These are phyloP conservation scores for Brenthis daphne DNA, from an alignment of 2,888 invertebrate genomes.

Conservation along the genomic window DNA sequence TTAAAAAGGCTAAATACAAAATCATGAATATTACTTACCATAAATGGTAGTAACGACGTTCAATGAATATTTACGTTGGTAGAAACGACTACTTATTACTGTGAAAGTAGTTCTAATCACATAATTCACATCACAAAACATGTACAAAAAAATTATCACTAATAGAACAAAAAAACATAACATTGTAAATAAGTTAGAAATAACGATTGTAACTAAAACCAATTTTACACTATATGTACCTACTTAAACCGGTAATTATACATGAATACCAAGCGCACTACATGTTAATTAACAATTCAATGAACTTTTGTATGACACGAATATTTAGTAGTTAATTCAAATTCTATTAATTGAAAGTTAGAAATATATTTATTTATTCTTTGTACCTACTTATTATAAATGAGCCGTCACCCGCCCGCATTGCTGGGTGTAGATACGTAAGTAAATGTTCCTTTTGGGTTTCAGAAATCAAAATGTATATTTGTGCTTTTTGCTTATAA, in stretches of 20 bases:
- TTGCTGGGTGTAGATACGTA: too few species aligned
- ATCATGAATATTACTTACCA: constrained; percentile 75
- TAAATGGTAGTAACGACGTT: constrained; percentile 86
- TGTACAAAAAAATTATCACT: constrained; percentile 78
- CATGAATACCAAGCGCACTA: not conserved
- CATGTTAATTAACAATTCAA: not conserved
- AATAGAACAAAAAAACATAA: constrained; percentile 46
- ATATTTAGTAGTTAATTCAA: too few species aligned
- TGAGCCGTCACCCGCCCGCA: too few species aligned
- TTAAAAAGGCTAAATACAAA: too few species aligned
- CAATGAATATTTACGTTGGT: constrained; percentile 84
- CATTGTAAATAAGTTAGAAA: constrained; percentile 38
- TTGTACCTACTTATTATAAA: too few species aligned
- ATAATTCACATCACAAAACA: constrained; percentile 87
- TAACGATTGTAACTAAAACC: not conserved
- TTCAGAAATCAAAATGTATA: too few species aligned
- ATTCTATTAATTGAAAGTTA: too few species aligned
- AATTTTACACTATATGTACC: not conserved
- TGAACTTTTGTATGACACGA: constrained; percentile 10
- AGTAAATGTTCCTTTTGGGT: too few species aligned
- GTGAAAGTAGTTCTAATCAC: constrained; percentile 86
- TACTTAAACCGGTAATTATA: not conserved
- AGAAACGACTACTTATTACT: constrained; percentile 84
- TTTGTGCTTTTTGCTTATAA: too few species aligned
- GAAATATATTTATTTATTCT: too few species aligned